Conservation (phyloP, 2,113 vertebrate genomes). For the Camelus dromedarius region DNA sequence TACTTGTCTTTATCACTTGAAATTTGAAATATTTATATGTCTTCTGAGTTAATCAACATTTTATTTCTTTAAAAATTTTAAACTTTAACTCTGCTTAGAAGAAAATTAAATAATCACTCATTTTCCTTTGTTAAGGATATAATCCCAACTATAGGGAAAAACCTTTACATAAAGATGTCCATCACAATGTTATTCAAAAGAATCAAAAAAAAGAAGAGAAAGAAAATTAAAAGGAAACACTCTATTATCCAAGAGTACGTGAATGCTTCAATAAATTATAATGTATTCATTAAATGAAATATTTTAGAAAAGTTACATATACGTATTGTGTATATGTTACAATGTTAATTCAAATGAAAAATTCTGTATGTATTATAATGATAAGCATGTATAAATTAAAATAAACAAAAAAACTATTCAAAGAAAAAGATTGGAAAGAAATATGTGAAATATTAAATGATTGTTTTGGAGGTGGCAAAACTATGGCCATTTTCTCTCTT, state of each 20-base stretch:
- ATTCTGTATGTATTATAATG: background rate
- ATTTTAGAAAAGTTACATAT: background rate
- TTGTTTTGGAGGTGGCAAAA: background rate
- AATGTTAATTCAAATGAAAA: background rate
- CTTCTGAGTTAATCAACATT: background rate
- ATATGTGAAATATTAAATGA: background rate
- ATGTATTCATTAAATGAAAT: background rate
- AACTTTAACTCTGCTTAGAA: background rate
- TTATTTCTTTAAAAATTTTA: slow-evolving; percentile 48
- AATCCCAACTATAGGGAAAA: slow-evolving; percentile 15
- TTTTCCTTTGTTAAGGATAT: background rate
- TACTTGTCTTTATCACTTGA: slow-evolving; percentile 2
- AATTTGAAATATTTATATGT: background rate
- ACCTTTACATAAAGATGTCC: background rate
- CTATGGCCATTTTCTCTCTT: background rate
- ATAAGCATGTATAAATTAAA: background rate
- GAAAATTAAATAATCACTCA: background rate
- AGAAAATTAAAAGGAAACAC: background rate
- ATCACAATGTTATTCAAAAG: background rate
- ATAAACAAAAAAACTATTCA: background rate
- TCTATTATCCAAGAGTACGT: background rate
- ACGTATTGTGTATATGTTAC: background rate
- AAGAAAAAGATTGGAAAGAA: slow-evolving; percentile 40
- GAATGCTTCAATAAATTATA: background rate
- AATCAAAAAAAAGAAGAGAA: background rate